Base-by-base conservation (phyloP, 2,797 vertebrate species). In the Phoebastria nigripes region DNA sequence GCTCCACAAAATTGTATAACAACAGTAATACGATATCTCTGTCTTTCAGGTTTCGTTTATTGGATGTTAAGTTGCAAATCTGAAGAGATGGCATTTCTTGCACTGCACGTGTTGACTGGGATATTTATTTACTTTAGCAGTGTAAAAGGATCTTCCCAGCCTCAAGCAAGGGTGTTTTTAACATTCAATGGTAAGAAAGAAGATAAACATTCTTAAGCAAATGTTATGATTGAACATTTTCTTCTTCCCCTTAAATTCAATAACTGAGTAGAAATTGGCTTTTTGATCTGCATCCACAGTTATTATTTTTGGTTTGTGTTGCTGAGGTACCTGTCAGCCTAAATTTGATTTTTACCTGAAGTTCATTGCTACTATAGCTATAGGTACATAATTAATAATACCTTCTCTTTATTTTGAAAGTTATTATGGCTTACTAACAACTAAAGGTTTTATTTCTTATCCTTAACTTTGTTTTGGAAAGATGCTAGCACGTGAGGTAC, bases 81-180 rank as follows among this genome's bases (percentile, higher is more conserved):
- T 91, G 96, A 97, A 93, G 96, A 97, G 90, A 98, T 98, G 98
- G 97, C 98, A 41, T 95, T 97, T 95, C 94, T 82, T 87, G 76
- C 46, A 24, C 65, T 98, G 87, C 97, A 95, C 4, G 1, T 96
- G 91, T 96, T 98, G 96, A 92, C 98, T 88, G 97, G 98, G 86
- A 82, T 98, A 94, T 97, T 98, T 97, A 89, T 98, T 94, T 98
- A 94, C 92, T 97, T 96, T 77, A 47, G 87, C 88, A 88, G 69
- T 91, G 98, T 95, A 58, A 96, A 94, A 95, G 98, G 98, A 98
- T 98, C 98, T 81, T 94, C 96, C 39, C 98, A 98, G 95, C 98
- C 98, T 63, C 98, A 98, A 97, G 98, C 98, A 84, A 97, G 98
- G 91, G 98, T 98, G 70, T 98, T 98, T 92, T 92, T 98, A 94